phyloP scores from a whole-genome alignment of 2,797 vertebrate genomes.

The Manis javanica region DNA sequence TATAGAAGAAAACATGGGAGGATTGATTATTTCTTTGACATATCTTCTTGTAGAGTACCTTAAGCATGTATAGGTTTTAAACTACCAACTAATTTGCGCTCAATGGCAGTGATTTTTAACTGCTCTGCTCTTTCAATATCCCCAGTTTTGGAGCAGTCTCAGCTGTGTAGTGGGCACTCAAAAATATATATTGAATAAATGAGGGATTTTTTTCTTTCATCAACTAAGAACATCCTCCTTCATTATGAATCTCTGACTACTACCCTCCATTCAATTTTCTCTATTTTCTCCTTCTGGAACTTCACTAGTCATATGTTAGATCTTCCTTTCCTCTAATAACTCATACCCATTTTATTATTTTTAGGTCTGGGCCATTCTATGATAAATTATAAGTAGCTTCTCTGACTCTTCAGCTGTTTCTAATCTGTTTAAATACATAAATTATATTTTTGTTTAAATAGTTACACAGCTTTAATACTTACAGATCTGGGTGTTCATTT shows the following conservation, averaged over 20 bases:
- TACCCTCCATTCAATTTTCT: background rate
- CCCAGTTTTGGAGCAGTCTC: background rate
- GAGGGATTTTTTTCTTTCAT: background rate
- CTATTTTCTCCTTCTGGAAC: background rate
- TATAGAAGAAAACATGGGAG: no score
- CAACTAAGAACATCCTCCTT: background rate
- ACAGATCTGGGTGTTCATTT: background rate
- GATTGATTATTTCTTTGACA: no score
- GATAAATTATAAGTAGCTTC: background rate
- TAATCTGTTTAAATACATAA: background rate
- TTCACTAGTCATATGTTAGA: background rate
- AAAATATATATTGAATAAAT: background rate
- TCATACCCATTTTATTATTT: slow-evolving; percentile 1
- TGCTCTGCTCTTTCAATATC: background rate
- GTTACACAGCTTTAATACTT: background rate
- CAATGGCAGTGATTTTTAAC: no score
- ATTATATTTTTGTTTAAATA: background rate
- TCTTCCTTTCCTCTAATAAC: background rate
- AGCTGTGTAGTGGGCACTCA: background rate
- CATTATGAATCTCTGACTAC: background rate
- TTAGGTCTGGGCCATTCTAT: background rate
- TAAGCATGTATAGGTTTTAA: no score
- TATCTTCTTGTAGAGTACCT: no score
- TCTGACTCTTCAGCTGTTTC: background rate
- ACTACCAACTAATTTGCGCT: no score